Conservation (phyloP, 2,113 vertebrate genomes). For the Cricetomys ansorgei region DNA sequence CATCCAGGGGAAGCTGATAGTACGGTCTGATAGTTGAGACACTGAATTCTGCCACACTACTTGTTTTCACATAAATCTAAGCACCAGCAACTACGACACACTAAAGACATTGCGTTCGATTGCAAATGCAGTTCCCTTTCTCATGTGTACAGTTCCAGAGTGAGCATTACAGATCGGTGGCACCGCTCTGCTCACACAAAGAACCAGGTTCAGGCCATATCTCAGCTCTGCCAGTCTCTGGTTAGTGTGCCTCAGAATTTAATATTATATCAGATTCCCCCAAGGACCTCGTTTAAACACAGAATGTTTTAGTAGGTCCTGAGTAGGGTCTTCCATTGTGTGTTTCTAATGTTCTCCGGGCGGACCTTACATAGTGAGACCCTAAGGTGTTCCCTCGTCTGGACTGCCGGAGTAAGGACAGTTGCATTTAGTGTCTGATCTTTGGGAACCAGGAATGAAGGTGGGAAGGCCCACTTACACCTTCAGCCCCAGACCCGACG, state of each 20-base stretch:
- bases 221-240: neutral
- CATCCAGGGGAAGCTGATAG: neutral
- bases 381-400: neutral
- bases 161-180: neutral
- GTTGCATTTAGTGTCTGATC: neutral
- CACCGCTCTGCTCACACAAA: neutral
- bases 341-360: neutral
- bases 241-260: neutral
- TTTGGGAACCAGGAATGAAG: neutral
- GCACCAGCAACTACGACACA: neutral
- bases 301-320: neutral
- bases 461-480: neutral
- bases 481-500: neutral
- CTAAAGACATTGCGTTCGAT: neutral
- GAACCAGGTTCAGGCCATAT: neutral
- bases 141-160: neutral
- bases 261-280: neutral
- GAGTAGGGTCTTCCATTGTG: neutral
- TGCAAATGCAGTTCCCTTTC: neutral
- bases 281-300: neutral
- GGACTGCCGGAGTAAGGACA: neutral
- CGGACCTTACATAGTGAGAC: neutral
- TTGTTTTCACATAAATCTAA: neutral
- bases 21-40: neutral
- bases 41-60: neutral